Percentiles rank a stretch among this genome's conserved stretches.
Evolutionary conservation across 2,888 invertebrate species (phyloP).

Genomic region (Noctua pronuba): DNA sequence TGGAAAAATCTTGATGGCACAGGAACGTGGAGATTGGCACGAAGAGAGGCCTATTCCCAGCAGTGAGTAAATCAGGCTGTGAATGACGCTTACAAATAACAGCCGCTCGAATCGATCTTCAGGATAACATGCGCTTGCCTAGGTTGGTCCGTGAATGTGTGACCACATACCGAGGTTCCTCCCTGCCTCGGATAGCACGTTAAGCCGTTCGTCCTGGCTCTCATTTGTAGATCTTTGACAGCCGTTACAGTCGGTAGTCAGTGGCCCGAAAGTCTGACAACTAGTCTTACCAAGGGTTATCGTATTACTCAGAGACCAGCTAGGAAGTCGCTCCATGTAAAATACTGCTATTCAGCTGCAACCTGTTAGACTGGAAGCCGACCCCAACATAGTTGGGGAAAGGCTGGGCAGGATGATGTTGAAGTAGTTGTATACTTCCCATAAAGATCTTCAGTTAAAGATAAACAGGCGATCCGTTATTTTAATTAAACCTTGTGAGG

Average conservation of each 20-base stretch:
- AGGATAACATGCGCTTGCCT: background rate
- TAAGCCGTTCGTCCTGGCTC: background rate
- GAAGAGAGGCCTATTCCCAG: background rate
- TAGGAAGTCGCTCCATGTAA: too few species aligned
- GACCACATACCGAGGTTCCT: background rate
- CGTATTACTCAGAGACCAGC: too few species aligned
- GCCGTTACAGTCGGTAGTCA: background rate
- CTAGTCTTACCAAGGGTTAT: too few species aligned
- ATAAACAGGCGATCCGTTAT: too few species aligned
- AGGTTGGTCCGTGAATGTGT: background rate
- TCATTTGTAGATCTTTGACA: background rate
- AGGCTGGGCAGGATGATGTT: too few species aligned
- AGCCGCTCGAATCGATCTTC: background rate
- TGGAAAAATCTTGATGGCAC: background rate
- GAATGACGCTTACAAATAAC: background rate
- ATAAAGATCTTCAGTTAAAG: background rate
- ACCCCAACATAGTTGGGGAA: too few species aligned
- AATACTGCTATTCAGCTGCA: too few species aligned
- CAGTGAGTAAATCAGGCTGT: background rate
- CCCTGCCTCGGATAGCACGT: background rate
- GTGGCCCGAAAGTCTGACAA: background rate
- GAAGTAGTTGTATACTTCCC: background rate
- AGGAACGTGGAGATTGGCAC: background rate
- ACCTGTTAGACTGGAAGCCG: too few species aligned
- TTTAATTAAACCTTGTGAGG: too few species aligned